A percentile compares a stretch with the other conserved stretches of the same genome.
Evolutionary conservation across 30 jellyfish, hydroid and myxozoan species (phyloP).

Genomic region (Sanderia malayensis): DNA sequence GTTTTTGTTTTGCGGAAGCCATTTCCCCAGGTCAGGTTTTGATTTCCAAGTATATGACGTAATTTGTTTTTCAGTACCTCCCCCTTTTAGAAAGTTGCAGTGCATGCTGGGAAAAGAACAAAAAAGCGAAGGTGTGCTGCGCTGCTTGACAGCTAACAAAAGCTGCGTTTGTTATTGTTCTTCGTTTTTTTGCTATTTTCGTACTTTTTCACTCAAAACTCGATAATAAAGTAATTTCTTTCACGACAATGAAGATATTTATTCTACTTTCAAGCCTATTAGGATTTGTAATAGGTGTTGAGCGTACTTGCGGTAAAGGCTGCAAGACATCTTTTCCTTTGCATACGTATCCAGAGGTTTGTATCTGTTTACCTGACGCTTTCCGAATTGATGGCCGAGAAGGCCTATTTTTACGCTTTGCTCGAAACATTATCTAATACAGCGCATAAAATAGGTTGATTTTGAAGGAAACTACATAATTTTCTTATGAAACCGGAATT

Average conservation of each 20-base stretch:
- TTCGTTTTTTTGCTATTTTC: too few species aligned
- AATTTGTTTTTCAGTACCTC: too few species aligned
- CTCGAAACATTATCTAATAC: too few species aligned
- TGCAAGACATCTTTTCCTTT: conserved; percentile 49
- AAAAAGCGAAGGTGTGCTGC: too few species aligned
- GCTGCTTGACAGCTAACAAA: too few species aligned
- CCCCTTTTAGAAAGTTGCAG: too few species aligned
- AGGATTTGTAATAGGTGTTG: conserved; percentile 20
- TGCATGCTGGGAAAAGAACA: too few species aligned
- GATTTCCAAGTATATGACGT: not conserved
- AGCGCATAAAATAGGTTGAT: too few species aligned
- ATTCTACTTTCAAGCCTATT: not conserved
- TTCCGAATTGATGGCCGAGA: not conserved
- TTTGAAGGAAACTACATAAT: not conserved
- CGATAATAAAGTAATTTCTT: too few species aligned
- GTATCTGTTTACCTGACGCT: too few species aligned
- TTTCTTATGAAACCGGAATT: not conserved
- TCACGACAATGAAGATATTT: conserved; percentile 19
- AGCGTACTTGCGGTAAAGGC: conserved; percentile 4
- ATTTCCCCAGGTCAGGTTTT: not conserved
- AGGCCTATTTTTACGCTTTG: not conserved
- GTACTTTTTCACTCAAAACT: too few species aligned
- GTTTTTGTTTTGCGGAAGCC: not conserved
- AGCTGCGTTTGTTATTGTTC: too few species aligned
- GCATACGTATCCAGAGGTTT: conserved; percentile 54